Conservation (phyloP, 2,888 invertebrate genomes). For the Nudaria mundana region DNA sequence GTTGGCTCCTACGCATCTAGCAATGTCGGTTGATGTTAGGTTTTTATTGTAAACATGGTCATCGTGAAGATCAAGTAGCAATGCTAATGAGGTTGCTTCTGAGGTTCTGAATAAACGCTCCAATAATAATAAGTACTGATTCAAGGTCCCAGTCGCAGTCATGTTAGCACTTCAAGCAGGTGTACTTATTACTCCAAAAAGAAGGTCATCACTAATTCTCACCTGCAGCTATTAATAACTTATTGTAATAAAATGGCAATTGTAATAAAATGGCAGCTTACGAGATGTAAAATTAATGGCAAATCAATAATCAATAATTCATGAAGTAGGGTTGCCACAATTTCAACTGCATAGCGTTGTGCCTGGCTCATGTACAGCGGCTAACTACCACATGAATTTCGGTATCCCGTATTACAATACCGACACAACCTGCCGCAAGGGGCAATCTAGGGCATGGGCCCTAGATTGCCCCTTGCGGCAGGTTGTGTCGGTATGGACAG, state of each 20-base stretch:
- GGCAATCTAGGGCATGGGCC: too few relatives aligned
- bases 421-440: too few relatives aligned
- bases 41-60: constrained; percentile 86
- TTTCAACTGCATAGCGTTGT: too few relatives aligned
- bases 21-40: constrained; percentile 86
- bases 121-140: constrained; percentile 73
- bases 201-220: background rate
- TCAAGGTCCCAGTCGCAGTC: constrained; percentile 47
- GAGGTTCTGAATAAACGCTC: constrained; percentile 83
- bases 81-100: constrained; percentile 82
- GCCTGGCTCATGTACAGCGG: too few relatives aligned
- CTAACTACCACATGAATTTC: too few relatives aligned
- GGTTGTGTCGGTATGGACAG: too few relatives aligned
- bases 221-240: background rate
- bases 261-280: too few relatives aligned
- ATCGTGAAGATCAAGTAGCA: constrained; percentile 84
- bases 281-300: constrained; percentile 5
- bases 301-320: constrained; percentile 13
- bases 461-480: too few relatives aligned
- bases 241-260: too few relatives aligned
- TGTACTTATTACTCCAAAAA: background rate
- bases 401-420: too few relatives aligned
- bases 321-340: constrained; percentile 8
- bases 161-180: constrained; percentile 14
- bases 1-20: constrained; percentile 84